Percentiles rank a stretch among this genome's conserved stretches.
These are phyloP conservation scores for Timema cristinae DNA, from an alignment of 2,888 invertebrate species.

Conservation along the genomic window DNA sequence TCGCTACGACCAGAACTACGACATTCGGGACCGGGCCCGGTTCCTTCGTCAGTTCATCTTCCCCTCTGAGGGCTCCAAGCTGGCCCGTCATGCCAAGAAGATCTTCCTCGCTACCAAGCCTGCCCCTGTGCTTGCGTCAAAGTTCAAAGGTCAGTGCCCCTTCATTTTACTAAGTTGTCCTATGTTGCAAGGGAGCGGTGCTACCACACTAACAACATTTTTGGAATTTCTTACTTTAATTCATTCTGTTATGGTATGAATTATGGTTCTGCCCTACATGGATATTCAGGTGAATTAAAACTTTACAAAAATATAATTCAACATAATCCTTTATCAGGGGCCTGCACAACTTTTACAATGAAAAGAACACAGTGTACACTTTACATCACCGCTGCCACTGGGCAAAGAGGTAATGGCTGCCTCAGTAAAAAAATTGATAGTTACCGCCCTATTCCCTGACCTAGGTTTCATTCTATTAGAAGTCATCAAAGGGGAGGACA, in stretches of 20 bases:
- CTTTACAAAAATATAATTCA: no score
- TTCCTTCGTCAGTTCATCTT: slow-evolving; percentile 80
- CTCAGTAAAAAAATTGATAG: no score
- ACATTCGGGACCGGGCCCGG: slow-evolving; percentile 92
- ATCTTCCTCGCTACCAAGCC: slow-evolving; percentile 92
- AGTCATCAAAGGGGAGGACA: no score
- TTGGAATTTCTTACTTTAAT: not conserved
- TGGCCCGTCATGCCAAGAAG: slow-evolving; percentile 67
- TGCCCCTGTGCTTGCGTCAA: slow-evolving; percentile 84
- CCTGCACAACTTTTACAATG: no score
- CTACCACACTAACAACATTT: not conserved
- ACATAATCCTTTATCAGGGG: no score
- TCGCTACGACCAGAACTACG: slow-evolving; percentile 96
- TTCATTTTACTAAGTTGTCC: not conserved
- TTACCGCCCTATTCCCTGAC: no score
- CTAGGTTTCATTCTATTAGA: no score
- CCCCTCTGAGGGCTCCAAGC: slow-evolving; percentile 52
- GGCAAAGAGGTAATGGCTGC: no score
- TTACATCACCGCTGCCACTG: no score
- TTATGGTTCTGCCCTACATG: not conserved
- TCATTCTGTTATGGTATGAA: not conserved
- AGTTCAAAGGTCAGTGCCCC: slow-evolving; percentile 62
- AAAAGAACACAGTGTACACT: no score
- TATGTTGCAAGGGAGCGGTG: not conserved
- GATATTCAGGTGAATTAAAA: no score